These are phyloP conservation scores for Linurgus olivaceus DNA, from an alignment of 2,797 vertebrate species.

Conservation along the genomic window DNA sequence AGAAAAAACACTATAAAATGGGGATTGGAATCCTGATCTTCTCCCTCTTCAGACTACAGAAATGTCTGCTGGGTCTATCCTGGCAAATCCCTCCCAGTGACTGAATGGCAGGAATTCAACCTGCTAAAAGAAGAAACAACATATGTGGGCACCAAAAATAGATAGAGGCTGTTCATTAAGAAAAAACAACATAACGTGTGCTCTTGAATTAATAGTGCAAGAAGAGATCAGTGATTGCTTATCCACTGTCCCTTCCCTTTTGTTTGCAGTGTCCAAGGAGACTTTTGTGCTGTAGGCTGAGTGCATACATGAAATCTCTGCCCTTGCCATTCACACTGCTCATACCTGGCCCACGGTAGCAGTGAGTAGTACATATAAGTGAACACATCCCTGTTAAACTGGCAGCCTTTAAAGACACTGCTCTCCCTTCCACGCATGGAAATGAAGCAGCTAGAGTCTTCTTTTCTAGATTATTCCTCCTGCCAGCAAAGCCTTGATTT, in stretches of 20 bases:
- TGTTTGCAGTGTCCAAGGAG: neutral
- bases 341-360: neutral
- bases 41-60: neutral
- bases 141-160: neutral
- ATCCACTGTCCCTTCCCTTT: neutral
- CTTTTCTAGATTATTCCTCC: neutral
- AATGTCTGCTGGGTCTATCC: neutral
- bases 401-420: neutral
- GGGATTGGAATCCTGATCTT: neutral
- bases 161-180: neutral
- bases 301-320: neutral
- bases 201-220: neutral
- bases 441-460: neutral
- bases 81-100: neutral
- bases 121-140: neutral
- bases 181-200: neutral
- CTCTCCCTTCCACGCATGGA: neutral
- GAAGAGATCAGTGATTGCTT: neutral
- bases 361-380: neutral
- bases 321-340: neutral
- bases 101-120: neutral
- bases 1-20: neutral
- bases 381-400: neutral
- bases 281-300: neutral
- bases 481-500: neutral